Conservation (phyloP, 2,888 invertebrate genomes). For the Heliconius hortense region DNA sequence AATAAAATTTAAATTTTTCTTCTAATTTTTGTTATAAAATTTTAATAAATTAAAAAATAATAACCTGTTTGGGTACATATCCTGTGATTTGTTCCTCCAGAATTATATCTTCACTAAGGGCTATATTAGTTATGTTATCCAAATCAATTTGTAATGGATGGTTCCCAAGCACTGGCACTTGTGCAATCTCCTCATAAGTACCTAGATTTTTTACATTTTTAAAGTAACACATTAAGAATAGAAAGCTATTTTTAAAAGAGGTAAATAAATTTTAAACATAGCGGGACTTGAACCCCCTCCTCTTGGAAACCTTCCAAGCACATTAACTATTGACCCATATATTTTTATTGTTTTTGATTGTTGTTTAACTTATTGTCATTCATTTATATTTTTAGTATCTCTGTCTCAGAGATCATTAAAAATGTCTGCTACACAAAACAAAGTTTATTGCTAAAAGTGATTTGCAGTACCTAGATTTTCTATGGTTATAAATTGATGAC, state of each 20-base stretch:
- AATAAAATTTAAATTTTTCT: not conserved
- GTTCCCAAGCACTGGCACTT: not conserved
- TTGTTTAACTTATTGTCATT: too few relatives aligned
- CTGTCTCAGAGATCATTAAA: not conserved
- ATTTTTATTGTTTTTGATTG: too few relatives aligned
- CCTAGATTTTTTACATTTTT: not conserved
- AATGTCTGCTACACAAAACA: not conserved
- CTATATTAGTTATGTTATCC: conserved; percentile 19
- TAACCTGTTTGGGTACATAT: conserved; percentile 22
- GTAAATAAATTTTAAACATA: not conserved
- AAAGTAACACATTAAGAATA: too few relatives aligned
- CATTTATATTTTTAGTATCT: too few relatives aligned
- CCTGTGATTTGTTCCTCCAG: conserved; percentile 10
- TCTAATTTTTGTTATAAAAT: not conserved
- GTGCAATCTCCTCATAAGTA: not conserved
- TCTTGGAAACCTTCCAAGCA: too few relatives aligned
- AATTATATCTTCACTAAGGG: conserved; percentile 16
- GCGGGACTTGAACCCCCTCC: not conserved
- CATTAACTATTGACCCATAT: too few relatives aligned
- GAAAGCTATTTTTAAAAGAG: not conserved
- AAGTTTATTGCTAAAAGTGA: not conserved
- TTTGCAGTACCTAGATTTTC: not conserved
- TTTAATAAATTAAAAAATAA: not conserved
- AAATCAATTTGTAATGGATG: conserved; percentile 26
- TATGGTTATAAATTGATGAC: conserved; percentile 33